Evolutionary conservation across 2,113 vertebrate species (phyloP), one percentile per base, ranked within the genome.

Genomic region (Xenopus laevis): DNA sequence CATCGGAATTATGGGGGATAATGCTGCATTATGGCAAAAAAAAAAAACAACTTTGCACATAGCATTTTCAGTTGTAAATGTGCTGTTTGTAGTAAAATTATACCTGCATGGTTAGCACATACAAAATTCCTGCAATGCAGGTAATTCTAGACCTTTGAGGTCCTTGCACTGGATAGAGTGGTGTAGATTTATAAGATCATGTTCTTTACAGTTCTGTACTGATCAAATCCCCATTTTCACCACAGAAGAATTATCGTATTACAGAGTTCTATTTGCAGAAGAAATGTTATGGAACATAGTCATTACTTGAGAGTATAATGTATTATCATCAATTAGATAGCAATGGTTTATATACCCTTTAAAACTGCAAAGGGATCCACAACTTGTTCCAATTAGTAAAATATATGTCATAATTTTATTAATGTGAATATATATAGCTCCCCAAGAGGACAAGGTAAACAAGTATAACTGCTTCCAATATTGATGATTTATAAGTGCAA

Each of bases 251-350:
- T 23, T 60, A 70, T 70, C 46, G 70, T 46, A 30, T 18, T 47
- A 64, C 59, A 63, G 44, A 57, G 74, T 60, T 59, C 74, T 68
- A 64, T 77, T 77, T 77, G 67, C 60, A 17, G 74, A 77, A 77
- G 74, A 77, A 70, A 77, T 77, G 70, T 77, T 64, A 61, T 55
- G 59, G 67, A 64, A 63, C 21, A 20, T 46, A 55, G 47, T 77
- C 74, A 70, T 70, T 77, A 70, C 52, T 30, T 15, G 27, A 33
- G 53, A 45, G 27, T 18, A 57, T 70, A 47, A 40, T 64, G 47
- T 27, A 46, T 18, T 27, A 64, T 67, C 33, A 64, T 53, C n/a
- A 50, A 64, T 23, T 23, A 33, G 47, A 69, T 44, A 58, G 45
- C 46, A 57, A 55, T 46, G 57, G 23, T 68, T 52, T 10, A 57